A percentile compares a stretch with the other conserved stretches of the same genome.
Evolutionary conservation across 2,113 vertebrate genomes (phyloP).

Genomic region (Galemys pyrenaicus): DNA sequence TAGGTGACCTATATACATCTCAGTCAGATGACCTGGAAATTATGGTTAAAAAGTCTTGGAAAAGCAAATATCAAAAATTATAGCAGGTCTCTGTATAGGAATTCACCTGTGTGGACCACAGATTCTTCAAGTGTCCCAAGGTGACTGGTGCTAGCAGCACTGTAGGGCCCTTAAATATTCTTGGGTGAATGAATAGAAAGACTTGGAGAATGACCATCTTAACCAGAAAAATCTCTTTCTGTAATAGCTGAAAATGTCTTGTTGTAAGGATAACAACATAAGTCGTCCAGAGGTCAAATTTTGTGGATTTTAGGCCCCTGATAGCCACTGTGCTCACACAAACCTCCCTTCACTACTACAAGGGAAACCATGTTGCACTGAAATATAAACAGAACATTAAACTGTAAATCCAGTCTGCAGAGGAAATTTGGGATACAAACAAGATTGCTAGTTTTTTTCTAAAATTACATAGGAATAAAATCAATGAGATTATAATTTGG

Average conservation of each 20-base stretch:
- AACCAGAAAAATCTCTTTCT: not conserved
- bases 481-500: slow-evolving; percentile 28
- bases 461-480: not conserved
- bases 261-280: not conserved
- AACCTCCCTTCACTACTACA: not conserved
- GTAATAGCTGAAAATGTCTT: not conserved
- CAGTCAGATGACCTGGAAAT: not conserved
- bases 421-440: not conserved
- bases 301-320: not conserved
- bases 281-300: not conserved
- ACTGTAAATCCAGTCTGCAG: not conserved
- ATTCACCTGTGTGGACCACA: not conserved
- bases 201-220: not conserved
- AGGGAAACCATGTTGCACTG: not conserved
- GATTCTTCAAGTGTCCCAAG: not conserved
- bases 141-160: not conserved
- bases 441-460: not conserved
- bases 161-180: not conserved
- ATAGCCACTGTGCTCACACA: not conserved
- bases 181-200: not conserved
- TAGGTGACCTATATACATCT: not conserved
- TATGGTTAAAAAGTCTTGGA: not conserved
- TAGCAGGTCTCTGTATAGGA: not conserved
- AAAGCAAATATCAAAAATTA: not conserved
- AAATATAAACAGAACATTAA: not conserved